Base-by-base conservation (phyloP, 2,113 vertebrate species). In the Dendropsophus ebraccatus region DNA sequence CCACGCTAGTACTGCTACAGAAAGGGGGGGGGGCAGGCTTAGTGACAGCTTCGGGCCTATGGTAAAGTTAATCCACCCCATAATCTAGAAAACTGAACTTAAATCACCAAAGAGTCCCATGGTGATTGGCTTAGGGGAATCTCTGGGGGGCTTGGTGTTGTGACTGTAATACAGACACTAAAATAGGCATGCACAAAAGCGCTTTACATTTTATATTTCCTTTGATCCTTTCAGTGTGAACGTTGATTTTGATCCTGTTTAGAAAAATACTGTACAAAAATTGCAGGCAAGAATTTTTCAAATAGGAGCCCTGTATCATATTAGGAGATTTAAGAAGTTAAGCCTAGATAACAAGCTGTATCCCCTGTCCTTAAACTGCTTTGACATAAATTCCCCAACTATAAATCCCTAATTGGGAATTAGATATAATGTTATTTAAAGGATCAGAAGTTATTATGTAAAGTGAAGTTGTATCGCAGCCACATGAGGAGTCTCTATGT, bases 321-420 rank as follows among this genome's bases (percentile, higher is more conserved):
- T 37, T 72, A 72, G 69, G 21, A 28, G 62, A 30, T 67, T 32
- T 30, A 30, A 32, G 13, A 67, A 16, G 5, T 30, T 30, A 30
- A 67, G 28, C 25, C 28, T 35, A 23, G 19, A 41, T 41, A 72
- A 41, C 16, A 41, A 19, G 35, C n/a, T n/a, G 14, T 23, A 41
- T 14, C 6, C 4, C 4, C 32, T 11, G 16, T 32, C 62, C 30
- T 30, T n/a, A n/a, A n/a, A n/a, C 25, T 30, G 10, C 25, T 67
- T 25, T 28, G 30, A 47, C n/a, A 67, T 30, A 67, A 67, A 67
- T 67, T 67, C 62, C 8, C 62, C n/a, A n/a, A n/a, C 70, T n/a
- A 17, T 45, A 45, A 62, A 73, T 73, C 70, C 37, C 21, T 73
- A 73, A 73, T n/a, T n/a, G 70, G 37, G 23, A 47, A 45, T 73